Evolutionary conservation across 1,140 invertebrate species (phyloP).

Genomic region (Magallana angulata): DNA sequence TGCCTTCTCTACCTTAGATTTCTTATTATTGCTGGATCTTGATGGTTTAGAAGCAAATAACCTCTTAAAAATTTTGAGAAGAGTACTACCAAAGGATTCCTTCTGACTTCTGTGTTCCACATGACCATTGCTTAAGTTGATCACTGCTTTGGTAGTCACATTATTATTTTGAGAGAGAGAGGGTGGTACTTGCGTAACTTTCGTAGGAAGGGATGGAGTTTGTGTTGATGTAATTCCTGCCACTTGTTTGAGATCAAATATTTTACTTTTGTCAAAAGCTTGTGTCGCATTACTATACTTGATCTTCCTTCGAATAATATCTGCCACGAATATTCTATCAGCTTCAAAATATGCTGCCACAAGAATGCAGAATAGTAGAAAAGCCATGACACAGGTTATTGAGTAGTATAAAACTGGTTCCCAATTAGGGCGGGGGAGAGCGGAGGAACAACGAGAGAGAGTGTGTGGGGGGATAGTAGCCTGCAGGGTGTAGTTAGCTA

Average conservation of each 20-base stretch:
- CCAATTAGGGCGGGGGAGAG: slow-evolving; percentile 89
- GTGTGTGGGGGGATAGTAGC: slow-evolving; percentile 90
- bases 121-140: slow-evolving; percentile 69
- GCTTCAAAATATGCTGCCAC: slow-evolving; percentile 87
- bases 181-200: slow-evolving; percentile 5
- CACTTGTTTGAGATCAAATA: slow-evolving; percentile 78
- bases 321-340: slow-evolving; percentile 84
- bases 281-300: slow-evolving; percentile 68
- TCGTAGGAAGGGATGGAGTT: slow-evolving; percentile 6
- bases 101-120: slow-evolving; percentile 60
- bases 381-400: slow-evolving; percentile 83
- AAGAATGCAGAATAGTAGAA: slow-evolving; percentile 86
- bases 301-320: slow-evolving; percentile 71
- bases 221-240: slow-evolving; percentile 59
- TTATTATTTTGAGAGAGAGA: slow-evolving; percentile 45
- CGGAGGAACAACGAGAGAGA: slow-evolving; percentile 86
- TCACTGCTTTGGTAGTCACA: slow-evolving; percentile 43
- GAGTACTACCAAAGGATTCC: slow-evolving; percentile 59
- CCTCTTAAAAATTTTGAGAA: slow-evolving; percentile 61
- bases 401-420: slow-evolving; percentile 88
- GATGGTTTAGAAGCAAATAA: slow-evolving; percentile 57
- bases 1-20: slow-evolving; percentile 53
- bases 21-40: slow-evolving; percentile 24
- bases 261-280: slow-evolving; percentile 74
- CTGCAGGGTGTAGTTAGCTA: slow-evolving; percentile 86